Evolutionary conservation across 2,888 invertebrate genomes (phyloP), one percentile per base, ranked within the genome.

Genomic region (Ypsolopha scabrella): DNA sequence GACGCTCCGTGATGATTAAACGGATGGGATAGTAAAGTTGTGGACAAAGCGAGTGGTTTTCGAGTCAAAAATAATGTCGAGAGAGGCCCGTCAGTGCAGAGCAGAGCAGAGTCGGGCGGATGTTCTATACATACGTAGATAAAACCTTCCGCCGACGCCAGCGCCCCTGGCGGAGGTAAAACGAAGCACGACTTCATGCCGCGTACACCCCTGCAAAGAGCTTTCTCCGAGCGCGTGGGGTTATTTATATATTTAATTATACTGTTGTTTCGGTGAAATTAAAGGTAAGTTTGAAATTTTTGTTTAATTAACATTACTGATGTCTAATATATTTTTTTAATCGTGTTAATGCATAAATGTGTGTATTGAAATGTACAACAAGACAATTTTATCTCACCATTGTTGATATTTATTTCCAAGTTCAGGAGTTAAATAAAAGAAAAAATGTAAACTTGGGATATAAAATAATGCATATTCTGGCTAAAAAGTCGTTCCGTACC

Each of bases 121-220:
- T 85, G 81, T 80, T 75, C 74, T 82, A 82, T 82, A 83, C 80
- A 76, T 83, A 83, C 78, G 82, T 83, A 85, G 85, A 83, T 85
- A 83, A 85, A 86, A 86, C 86, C 86, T 86, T 86, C 86, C 86
- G 85, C 81, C 83, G 83, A 66, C 58, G 57, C 57, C 73, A 80
- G 82, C 85, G 85, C 86, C 73, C 66, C 82, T 72, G 56, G 76
- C 63, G 85, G 81, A 64, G 68, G 68, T 71, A 67, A 68, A 72
- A 66, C 59, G 71, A 73, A 81, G 70, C 73, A 60, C 39, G 63
- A 68, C 81, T 85, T 86, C 83, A 83, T 80, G 81, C 75, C 33
- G 74, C 62, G 71, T 85, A 85, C 81, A 80, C 63, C 62, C 55
- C 60, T 57, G 70, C 68, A 58, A 67, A 61, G 63, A 80, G 67